Percentiles rank a stretch among this genome's conserved stretches.
Evolutionary conservation across 2,113 vertebrate species (phyloP).

Genomic region (Menura novaehollandiae): DNA sequence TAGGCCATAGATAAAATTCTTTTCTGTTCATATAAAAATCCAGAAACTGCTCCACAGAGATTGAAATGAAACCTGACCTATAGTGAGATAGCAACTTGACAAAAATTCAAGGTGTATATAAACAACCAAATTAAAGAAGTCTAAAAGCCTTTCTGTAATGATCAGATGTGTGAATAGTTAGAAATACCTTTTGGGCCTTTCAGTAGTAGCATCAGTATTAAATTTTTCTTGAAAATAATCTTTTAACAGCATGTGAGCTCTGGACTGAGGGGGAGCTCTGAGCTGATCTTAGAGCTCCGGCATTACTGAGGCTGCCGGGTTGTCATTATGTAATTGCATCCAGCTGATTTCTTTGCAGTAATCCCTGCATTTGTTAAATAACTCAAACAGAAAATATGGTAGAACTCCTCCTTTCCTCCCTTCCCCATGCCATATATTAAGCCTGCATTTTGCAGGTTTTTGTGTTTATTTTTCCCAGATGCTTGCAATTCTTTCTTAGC

Average conservation of each 20-base stretch:
- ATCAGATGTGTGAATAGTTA: background rate
- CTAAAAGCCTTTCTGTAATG: background rate
- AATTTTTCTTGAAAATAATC: background rate
- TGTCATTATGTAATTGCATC: background rate
- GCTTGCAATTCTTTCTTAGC: background rate
- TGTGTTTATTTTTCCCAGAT: background rate
- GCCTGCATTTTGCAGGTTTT: background rate
- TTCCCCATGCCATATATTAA: background rate
- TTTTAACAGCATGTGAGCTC: background rate
- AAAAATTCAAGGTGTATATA: background rate
- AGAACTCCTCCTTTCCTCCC: background rate
- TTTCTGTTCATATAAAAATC: background rate
- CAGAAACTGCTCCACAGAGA: background rate
- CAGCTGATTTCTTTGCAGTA: slow-evolving; percentile 3
- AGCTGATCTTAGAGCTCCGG: background rate
- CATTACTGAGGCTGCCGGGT: background rate
- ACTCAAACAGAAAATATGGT: background rate
- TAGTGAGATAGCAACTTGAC: background rate
- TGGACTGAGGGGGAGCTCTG: slow-evolving; percentile 4
- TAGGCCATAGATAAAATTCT: background rate
- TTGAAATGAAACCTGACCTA: background rate
- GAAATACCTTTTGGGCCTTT: background rate
- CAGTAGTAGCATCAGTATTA: background rate
- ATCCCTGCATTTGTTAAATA: background rate
- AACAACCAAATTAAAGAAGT: background rate